These are phyloP conservation scores for Coremacera marginata DNA, from an alignment of 2,888 invertebrate genomes.

Conservation along the genomic window DNA sequence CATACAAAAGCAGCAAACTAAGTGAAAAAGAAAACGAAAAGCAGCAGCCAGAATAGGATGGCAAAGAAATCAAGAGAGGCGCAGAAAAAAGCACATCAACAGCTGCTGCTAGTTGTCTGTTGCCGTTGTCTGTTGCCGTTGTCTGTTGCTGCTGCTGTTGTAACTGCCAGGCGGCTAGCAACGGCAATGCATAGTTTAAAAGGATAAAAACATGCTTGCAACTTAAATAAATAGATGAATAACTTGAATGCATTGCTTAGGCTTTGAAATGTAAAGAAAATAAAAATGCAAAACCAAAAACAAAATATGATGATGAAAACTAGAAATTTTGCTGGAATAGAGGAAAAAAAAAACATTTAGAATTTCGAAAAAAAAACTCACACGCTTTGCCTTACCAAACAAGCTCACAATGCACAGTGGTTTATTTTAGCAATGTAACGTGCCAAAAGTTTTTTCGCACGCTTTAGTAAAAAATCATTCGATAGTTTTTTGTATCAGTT, in stretches of 20 bases:
- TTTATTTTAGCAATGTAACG: too few species aligned
- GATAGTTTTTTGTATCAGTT: too few species aligned
- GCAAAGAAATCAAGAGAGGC: not conserved
- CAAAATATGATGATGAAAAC: not conserved
- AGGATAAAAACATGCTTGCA: not conserved
- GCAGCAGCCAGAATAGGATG: not conserved
- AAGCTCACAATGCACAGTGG: too few species aligned
- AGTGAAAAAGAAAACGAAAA: conserved; percentile 10
- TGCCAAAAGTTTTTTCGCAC: too few species aligned
- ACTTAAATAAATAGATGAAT: conserved; percentile 25
- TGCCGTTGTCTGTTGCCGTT: not conserved
- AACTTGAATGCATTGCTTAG: conserved; percentile 2
- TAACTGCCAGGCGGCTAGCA: not conserved
- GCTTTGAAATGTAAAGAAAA: not conserved
- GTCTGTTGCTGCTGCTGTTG: not conserved
- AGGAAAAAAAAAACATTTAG: too few species aligned
- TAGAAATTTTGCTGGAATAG: too few species aligned
- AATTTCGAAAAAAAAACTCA: too few species aligned
- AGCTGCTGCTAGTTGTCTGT: not conserved
- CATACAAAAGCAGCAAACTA: conserved; percentile 12
- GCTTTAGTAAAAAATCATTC: too few species aligned
- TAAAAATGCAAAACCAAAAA: not conserved
- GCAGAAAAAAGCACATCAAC: not conserved
- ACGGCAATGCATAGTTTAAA: conserved; percentile 20
- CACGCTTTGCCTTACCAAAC: too few species aligned